These are phyloP conservation scores for Cebus imitator DNA, from an alignment of 2,113 vertebrate species.

Conservation along the genomic window DNA sequence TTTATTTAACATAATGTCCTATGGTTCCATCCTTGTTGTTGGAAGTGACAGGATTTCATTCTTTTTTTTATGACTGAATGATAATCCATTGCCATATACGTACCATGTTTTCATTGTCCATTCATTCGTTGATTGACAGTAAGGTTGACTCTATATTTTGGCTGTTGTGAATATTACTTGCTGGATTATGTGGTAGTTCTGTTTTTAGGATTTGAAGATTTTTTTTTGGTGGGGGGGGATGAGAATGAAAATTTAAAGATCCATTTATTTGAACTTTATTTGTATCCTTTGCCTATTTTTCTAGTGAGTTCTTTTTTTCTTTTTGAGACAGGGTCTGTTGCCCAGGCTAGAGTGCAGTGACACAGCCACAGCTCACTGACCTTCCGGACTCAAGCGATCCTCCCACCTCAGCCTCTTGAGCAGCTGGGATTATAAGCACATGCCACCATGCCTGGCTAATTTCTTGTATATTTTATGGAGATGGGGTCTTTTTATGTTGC, in stretches of 20 bases:
- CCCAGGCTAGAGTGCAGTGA: no score
- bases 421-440: no score
- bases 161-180: neutral
- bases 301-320: neutral
- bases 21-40: neutral
- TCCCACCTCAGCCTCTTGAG: no score
- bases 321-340: neutral
- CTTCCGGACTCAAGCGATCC: rapidly evolving
- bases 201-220: neutral
- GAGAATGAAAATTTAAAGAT: neutral
- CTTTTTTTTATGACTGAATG: neutral
- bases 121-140: neutral
- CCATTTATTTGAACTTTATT: neutral
- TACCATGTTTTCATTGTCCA: neutral
- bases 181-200: neutral
- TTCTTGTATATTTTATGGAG: no score
- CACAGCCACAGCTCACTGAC: no score
- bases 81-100: neutral
- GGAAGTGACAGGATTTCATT: neutral
- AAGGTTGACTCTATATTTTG: neutral
- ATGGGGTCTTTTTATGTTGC: no score
- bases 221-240: neutral
- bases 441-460: no score
- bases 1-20: neutral
- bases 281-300: neutral